Conservation (phyloP, 1,140 invertebrate species). For the Himalopsyche phryganea region DNA sequence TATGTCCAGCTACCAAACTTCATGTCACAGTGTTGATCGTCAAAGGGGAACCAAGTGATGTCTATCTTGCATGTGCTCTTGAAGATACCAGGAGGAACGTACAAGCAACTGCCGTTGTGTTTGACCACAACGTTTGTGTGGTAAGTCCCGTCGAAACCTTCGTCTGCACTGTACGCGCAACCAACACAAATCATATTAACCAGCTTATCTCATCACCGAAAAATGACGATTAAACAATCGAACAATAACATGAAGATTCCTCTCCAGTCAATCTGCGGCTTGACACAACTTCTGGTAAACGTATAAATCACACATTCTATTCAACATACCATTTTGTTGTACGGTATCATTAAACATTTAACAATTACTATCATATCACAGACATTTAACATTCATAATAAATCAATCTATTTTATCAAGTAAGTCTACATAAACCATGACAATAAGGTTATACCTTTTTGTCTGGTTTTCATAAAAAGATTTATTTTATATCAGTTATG, state of each 20-base stretch:
- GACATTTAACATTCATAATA: no score
- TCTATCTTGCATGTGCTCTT: conserved; percentile 99
- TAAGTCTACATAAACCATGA: no score
- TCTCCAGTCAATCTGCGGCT: conserved; percentile 5
- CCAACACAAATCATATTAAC: conserved; percentile 31
- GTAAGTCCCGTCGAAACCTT: conserved; percentile 96
- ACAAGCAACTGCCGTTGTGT: conserved; percentile 92
- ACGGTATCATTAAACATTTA: no score
- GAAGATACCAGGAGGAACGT: conserved; percentile 97
- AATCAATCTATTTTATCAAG: no score
- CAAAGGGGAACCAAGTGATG: conserved; percentile 98
- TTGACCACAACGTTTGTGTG: conserved; percentile 96
- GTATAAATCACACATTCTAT: no score
- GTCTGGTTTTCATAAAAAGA: no score
- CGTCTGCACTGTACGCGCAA: conserved; percentile 80
- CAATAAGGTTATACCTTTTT: no score
- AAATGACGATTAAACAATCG: neutral
- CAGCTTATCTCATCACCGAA: neutral
- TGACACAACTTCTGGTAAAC: neutral
- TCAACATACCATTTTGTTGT: no score
- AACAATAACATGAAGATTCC: conserved; percentile 9
- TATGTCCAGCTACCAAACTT: conserved; percentile 96
- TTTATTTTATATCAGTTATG: no score
- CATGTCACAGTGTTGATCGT: conserved; percentile 96
- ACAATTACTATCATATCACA: no score